Conservation (phyloP, 2,888 invertebrate species). For the Sclerodermus sp. region DNA sequence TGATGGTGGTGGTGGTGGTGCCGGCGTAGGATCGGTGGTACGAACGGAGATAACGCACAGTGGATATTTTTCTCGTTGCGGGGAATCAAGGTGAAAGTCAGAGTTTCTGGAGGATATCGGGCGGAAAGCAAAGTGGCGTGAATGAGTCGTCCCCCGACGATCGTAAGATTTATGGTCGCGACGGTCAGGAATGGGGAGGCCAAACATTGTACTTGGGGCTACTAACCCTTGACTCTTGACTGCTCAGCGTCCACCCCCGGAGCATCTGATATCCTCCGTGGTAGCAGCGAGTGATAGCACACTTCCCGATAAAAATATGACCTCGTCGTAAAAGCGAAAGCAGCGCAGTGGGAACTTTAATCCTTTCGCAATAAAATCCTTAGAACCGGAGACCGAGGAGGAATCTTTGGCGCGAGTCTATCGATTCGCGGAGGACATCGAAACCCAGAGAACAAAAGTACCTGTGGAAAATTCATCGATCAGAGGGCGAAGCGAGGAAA, state of each 20-base stretch:
- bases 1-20: too few relatives aligned
- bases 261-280: slow-evolving; percentile 4
- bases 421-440: too few relatives aligned
- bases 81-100: slow-evolving; percentile 27
- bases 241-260: slow-evolving; percentile 38
- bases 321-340: slow-evolving; percentile 13
- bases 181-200: slow-evolving; percentile 37
- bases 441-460: too few relatives aligned
- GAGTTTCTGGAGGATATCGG: slow-evolving; percentile 35
- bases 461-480: too few relatives aligned
- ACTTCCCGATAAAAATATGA: slow-evolving; percentile 27
- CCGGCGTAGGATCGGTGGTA: slow-evolving; percentile 6
- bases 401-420: too few relatives aligned
- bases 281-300: slow-evolving; percentile 10
- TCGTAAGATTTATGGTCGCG: slow-evolving; percentile 55
- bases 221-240: slow-evolving; percentile 52
- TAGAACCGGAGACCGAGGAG: too few relatives aligned
- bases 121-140: slow-evolving; percentile 52
- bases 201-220: slow-evolving; percentile 36
- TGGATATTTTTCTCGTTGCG: slow-evolving; percentile 10
- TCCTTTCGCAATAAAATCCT: too few relatives aligned
- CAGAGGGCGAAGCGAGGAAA: too few relatives aligned
- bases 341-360: too few relatives aligned
- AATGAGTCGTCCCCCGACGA: slow-evolving; percentile 56
- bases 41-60: background rate